Evolutionary conservation across 2,113 vertebrate species (phyloP), one percentile per base, ranked within the genome.

Genomic region (Platysteira castanea): DNA sequence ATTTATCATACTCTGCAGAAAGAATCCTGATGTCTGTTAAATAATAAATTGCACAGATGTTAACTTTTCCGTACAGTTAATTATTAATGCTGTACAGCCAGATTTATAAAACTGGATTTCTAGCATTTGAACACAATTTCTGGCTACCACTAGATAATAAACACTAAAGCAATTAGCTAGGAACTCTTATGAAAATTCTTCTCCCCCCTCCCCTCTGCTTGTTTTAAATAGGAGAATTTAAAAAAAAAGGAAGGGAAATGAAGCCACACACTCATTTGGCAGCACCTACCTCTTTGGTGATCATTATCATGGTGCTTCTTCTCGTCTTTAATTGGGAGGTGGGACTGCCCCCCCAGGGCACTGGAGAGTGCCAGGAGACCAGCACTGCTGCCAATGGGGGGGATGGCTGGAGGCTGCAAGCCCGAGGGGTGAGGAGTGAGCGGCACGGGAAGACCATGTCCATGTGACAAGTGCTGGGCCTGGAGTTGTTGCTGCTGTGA

Each of bases 401-500:
- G 98, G 64, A 99, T 98, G 89, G 98, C 91, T 75, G 98, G 98
- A 69, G 98, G 98, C 94, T 98, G 98, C 64, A 99, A 94, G 18
- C 98, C 98, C 0, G 98, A 98, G 41, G 98, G 98, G 57, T 99
- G 98, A 0, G 98, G 98, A 46, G 98, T 98, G 81, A 99, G 98
- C 6, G 98, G 98, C 84, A 99, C 98, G 0, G 98, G 98, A 75
- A 98, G 98, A 97, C 98, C 98, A 78, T 99, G 98, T 93, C 98
- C 98, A 67, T 99, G 98, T 93, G 98, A 98, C 50, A 99, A 96
- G 98, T 99, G 98, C 96, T 99, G 98, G 89, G 98, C 98, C 95
- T 99, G 98, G 97, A 99, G 98, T 97, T 99, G 98, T 93, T 99
- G 98, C 98, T 99, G 98, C 98, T 98, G 98, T 98, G 98, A 98